Percentiles rank a stretch among this genome's conserved stretches.
These are phyloP conservation scores for Muscicapa striata DNA, from an alignment of 2,797 vertebrate genomes.

Conservation along the genomic window DNA sequence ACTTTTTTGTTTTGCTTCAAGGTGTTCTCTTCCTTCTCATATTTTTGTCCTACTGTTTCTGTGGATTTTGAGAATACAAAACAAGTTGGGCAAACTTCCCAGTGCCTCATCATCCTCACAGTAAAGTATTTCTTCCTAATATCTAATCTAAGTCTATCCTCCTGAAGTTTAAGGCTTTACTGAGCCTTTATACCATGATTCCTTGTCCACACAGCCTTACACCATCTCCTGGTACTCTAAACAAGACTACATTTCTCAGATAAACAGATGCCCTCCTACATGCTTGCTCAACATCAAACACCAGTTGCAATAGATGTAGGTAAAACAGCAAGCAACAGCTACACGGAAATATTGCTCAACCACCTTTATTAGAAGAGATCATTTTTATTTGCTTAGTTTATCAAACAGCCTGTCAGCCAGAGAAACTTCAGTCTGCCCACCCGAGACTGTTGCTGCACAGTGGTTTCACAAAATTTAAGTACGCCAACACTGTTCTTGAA, in stretches of 20 bases:
- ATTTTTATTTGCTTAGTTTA: not conserved
- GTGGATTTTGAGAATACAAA: not conserved
- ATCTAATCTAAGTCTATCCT: not conserved
- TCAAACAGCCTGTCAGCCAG: not conserved
- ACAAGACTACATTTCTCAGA: not conserved
- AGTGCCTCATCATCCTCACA: not conserved
- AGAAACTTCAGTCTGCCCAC: not conserved
- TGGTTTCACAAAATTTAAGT: not conserved
- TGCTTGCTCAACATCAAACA: constrained; percentile 31
- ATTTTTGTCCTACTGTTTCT: not conserved
- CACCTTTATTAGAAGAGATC: not conserved
- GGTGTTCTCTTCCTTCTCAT: not conserved
- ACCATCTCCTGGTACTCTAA: not conserved
- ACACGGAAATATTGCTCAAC: not conserved
- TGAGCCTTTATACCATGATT: not conserved
- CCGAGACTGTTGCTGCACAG: not conserved
- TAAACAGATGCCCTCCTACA: not conserved
- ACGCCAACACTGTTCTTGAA: not conserved
- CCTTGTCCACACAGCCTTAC: rapidly evolving
- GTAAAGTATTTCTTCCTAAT: not conserved
- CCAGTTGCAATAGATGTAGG: not conserved
- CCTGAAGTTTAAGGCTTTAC: not conserved
- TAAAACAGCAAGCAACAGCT: not conserved
- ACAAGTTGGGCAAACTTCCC: not conserved
- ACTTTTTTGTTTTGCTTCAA: not conserved